Conservation (phyloP, 2,113 vertebrate species). For the Beaufortia kweichowensis region DNA sequence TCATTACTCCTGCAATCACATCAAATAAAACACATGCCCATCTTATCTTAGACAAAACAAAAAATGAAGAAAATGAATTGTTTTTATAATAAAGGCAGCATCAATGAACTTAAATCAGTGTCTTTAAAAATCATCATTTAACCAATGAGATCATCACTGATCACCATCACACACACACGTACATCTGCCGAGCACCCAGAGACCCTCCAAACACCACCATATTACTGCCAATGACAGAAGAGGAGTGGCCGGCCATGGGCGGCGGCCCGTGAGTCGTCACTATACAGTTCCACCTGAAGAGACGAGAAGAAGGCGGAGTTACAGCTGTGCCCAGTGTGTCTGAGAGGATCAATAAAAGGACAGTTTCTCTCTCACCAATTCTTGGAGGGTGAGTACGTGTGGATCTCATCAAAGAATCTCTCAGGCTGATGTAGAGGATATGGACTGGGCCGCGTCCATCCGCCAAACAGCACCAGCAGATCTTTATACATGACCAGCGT, state of each 20-base stretch:
- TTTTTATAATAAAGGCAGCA: no score
- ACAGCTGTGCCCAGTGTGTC: not conserved
- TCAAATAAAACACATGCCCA: not conserved
- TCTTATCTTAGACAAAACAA: no score
- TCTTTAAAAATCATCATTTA: no score
- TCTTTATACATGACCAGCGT: constrained; percentile 96
- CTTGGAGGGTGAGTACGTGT: constrained; percentile 97
- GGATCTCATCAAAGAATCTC: constrained; percentile 98
- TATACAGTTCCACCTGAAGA: constrained; percentile 95
- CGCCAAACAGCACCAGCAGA: constrained; percentile 93
- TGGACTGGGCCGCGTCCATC: constrained; percentile 95
- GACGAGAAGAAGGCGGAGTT: not conserved
- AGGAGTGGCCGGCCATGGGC: constrained; percentile 97
- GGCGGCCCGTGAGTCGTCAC: constrained; percentile 95
- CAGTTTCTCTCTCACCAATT: constrained; percentile 83
- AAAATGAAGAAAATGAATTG: no score
- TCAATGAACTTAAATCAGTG: no score
- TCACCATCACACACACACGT: constrained; percentile 54
- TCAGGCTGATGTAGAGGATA: constrained; percentile 97
- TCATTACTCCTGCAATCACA: constrained; percentile 87
- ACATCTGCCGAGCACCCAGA: constrained; percentile 95
- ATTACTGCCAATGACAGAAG: constrained; percentile 89
- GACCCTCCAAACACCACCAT: constrained; percentile 99
- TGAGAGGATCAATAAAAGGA: not conserved
- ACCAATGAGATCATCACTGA: no score